Base-by-base conservation (phyloP, 2,888 invertebrate species). In the Selenia dentaria region DNA sequence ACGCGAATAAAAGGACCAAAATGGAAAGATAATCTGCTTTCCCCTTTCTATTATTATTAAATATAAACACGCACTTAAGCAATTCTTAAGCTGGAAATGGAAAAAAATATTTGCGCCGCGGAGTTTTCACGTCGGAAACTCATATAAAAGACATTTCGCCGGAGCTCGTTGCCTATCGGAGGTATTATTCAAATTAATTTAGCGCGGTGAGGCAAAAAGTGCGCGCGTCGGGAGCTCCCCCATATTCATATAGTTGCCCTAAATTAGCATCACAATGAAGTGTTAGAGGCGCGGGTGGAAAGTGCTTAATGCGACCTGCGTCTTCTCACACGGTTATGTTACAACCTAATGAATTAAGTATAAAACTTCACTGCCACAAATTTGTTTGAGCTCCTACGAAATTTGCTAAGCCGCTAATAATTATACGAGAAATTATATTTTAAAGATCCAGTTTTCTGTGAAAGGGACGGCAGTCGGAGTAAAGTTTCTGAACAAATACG, bases 201-300 rank as follows among this genome's bases (percentile, higher is more conserved):
- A 83, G 79, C 80, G 79, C 79, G 78, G 74, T 76, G 82, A 82
- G 79, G 83, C 80, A 87, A 89, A 89, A 88, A 90, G 81, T 86
- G 83, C 74, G 79, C 80, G 83, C 77, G 74, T 73, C 66, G 75
- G 74, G 70, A 73, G 70, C 79, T 67, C 79, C 83, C 81, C 79
- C 86, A 83, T 87, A 86, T 89, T 88, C 88, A 88, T 85, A 84
- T 83, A 78, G 81, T 78, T 79, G 82, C 78, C 85, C 83, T 75
- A 81, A 85, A 89, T 89, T 90, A 88, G 86, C 89, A 89, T 89
- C 79, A 88, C 87, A 89, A 90, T 87, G 86, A 89, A 86, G 84
- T 84, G 86, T 83, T 75, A 75, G 79, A 74, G 65, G 79, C 76
- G 78, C 74, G 77, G 75, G 78, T 76, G 77, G 79, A 77, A 78